phyloP scores from a whole-genome alignment of 2,113 vertebrate genomes.

The Chrysochloris asiatica region DNA sequence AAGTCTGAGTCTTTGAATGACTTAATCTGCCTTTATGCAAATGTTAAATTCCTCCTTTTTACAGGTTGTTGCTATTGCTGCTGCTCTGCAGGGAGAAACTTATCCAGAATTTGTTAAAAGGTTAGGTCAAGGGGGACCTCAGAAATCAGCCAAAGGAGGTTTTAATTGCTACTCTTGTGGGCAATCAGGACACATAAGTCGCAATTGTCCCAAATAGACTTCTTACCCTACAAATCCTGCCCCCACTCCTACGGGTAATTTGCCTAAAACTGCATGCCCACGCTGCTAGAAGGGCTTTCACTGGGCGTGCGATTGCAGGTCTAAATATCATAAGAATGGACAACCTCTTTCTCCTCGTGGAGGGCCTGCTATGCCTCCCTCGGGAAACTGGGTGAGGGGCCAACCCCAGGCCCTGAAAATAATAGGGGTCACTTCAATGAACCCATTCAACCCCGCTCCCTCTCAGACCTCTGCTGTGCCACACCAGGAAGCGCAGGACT shows the following conservation, averaged over 20 bases:
- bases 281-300: neutral
- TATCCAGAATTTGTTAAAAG: neutral
- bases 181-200: neutral
- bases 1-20: no score
- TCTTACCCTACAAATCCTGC: no score
- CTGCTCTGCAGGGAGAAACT: neutral
- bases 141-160: no score
- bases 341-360: no score
- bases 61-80: neutral
- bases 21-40: no score
- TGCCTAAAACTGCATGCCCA: neutral
- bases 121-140: no score
- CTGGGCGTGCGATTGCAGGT: neutral
- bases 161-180: neutral
- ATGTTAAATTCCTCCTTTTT: neutral
- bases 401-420: neutral
- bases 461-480: neutral
- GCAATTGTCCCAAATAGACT: no score
- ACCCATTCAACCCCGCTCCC: neutral
- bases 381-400: neutral
- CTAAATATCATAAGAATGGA: neutral
- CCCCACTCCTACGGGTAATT: no score
- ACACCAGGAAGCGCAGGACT: neutral
- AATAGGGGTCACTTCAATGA: no score
- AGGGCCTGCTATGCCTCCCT: no score